Conservation (phyloP, 2,113 vertebrate species). For the Hippocampus guttulatus region DNA sequence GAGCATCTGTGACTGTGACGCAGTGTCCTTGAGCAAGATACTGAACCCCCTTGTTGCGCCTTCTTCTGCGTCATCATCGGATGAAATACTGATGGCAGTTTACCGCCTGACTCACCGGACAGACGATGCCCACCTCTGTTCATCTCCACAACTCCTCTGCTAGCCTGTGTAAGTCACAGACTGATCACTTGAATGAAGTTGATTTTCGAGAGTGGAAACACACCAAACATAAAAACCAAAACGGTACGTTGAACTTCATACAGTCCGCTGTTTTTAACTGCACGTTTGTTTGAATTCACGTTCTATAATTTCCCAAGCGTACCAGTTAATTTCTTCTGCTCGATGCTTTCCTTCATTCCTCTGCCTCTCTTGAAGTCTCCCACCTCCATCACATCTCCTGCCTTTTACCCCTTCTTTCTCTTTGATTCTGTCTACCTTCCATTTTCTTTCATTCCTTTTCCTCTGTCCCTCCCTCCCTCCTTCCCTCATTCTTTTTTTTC, state of each 20-base stretch:
- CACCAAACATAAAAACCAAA: neutral
- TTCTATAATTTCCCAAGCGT: neutral
- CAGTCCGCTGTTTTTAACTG: neutral
- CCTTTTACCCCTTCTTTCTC: neutral
- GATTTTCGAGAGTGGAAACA: neutral
- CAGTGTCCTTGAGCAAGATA: too few relatives aligned
- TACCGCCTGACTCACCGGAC: neutral
- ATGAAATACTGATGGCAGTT: too few relatives aligned
- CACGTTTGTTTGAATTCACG: neutral
- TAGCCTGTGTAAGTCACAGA: neutral
- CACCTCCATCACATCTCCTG: neutral
- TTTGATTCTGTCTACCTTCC: conserved; percentile 15
- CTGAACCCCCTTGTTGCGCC: too few relatives aligned
- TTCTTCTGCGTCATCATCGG: too few relatives aligned
- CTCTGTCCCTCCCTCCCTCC: neutral
- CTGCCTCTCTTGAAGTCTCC: neutral
- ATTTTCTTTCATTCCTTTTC: conserved; percentile 15
- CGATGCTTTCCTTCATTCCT: neutral
- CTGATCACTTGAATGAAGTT: neutral
- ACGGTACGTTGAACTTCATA: neutral
- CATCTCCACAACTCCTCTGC: neutral
- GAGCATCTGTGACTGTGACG: too few relatives aligned
- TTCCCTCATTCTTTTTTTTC: conserved; percentile 15
- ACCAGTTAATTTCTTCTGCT: neutral
- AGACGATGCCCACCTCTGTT: too few relatives aligned